Evolutionary conservation across 2,888 invertebrate genomes (phyloP), one percentile per base, ranked within the genome.

Genomic region (Hemicrepidius hirtus): DNA sequence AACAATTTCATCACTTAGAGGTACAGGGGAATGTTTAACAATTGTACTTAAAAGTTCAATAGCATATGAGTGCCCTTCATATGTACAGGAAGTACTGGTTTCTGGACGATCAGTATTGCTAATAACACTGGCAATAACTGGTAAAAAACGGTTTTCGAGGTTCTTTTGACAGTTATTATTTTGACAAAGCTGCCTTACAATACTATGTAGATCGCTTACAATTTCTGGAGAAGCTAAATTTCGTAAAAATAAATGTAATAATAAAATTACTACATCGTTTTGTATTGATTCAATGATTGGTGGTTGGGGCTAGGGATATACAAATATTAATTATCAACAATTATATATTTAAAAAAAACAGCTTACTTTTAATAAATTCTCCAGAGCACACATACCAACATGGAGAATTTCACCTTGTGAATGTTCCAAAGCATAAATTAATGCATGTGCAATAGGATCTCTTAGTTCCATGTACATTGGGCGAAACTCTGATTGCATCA

Each of bases 101-200:
- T 37, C 57, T 1, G 37, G 10, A 7, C n/a, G 37, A 21, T 12
- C 12, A 20, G 37, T 37, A 3, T 57, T 28, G 20, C 37, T 35
- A 6, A 75, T 71, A 40, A 70, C 66, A 49, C 73, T 74, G 9
- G 68, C 60, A 18, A 77, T 73, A 57, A 76, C 65, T 3, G 77
- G 76, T 10, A 77, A 44, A 32, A 77, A 74, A n/a, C 68, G 71
- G n/a, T 63, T 60, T 46, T 76, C 73, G 4, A 76, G 64, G 37
- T 65, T 74, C n/a, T 71, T 68, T n/a, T 62, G 62, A 32, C 73
- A 75, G 10, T 68, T 53, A 40, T 18, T 62, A 44, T 70, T 68
- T 40, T 46, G 46, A 55, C 76, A 72, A 1, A 77, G 62, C 50
- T 75, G 66, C 12, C 69, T 73, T 5, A 77, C 69, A 12, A 76